These are phyloP conservation scores for Palaemon carinicauda DNA, from an alignment of 1,140 invertebrate genomes.

Conservation along the genomic window DNA sequence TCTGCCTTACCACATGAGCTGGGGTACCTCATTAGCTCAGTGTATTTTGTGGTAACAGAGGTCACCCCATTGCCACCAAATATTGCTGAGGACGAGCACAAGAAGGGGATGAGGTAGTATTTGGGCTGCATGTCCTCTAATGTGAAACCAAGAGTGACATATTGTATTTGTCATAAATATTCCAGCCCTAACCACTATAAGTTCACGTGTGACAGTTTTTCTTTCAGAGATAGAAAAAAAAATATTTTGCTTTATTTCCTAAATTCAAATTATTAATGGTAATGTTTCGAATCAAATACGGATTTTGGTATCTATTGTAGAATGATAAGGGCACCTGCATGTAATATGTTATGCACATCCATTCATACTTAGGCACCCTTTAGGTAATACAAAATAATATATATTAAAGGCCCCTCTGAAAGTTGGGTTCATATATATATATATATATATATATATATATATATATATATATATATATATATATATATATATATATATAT, in stretches of 20 bases:
- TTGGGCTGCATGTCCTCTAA: not conserved
- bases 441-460: too few species aligned
- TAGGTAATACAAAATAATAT: too few species aligned
- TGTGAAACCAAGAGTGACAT: not conserved
- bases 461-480: too few species aligned
- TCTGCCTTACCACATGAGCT: not conserved
- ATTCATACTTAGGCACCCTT: conserved; percentile 15
- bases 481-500: too few species aligned
- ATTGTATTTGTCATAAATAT: not conserved
- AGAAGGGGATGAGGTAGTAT: not conserved
- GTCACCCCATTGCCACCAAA: not conserved
- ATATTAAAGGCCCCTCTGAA: too few species aligned
- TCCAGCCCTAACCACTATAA: not conserved
- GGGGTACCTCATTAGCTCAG: not conserved
- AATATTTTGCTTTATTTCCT: not conserved
- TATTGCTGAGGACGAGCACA: not conserved
- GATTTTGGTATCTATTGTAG: not conserved
- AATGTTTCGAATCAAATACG: not conserved
- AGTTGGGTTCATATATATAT: too few species aligned
- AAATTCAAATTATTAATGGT: not conserved
- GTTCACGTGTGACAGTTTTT: not conserved
- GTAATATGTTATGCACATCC: not conserved
- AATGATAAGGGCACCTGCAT: conserved; percentile 16
- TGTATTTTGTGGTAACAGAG: not conserved
- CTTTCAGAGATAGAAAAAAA: not conserved